Evolutionary conservation across 2,113 vertebrate species (phyloP).

Genomic region (Colistium nudipinnis): DNA sequence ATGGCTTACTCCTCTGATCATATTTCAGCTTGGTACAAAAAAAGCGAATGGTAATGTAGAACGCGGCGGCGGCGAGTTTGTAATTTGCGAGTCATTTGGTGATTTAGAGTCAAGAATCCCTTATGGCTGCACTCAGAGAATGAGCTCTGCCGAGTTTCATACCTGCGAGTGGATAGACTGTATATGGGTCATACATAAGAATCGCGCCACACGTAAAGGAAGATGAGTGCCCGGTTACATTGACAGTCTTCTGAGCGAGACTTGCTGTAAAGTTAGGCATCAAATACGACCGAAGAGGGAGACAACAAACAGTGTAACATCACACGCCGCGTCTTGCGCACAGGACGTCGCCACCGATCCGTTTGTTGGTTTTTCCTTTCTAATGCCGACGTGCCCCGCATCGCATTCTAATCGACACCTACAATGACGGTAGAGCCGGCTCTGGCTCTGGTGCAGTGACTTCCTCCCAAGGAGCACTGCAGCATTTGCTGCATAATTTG

Average conservation of each 20-base stretch:
- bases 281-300: constrained; percentile 10
- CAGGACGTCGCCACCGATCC: constrained; percentile 8
- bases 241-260: constrained; percentile 22
- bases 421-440: constrained; percentile 41
- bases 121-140: constrained; percentile 25
- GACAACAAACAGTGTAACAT: constrained; percentile 20
- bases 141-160: constrained; percentile 30
- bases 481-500: constrained; percentile 77
- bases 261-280: constrained; percentile 6
- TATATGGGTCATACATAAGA: constrained; percentile 52
- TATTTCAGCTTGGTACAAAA: constrained; percentile 60
- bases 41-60: constrained; percentile 53
- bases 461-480: constrained; percentile 66
- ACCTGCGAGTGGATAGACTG: constrained; percentile 28
- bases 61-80: constrained; percentile 32
- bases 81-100: constrained; percentile 46
- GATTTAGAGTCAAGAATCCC: constrained; percentile 28
- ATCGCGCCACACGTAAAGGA: constrained; percentile 32
- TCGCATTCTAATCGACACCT: constrained; percentile 58
- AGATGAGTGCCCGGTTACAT: constrained; percentile 34
- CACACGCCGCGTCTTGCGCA: background rate
- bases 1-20: constrained; percentile 54
- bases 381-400: constrained; percentile 19
- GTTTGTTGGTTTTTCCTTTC: constrained; percentile 21
- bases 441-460: constrained; percentile 68